These are phyloP conservation scores for Brachynemurus nebulosus DNA, from an alignment of 2,888 invertebrate genomes.

Conservation along the genomic window DNA sequence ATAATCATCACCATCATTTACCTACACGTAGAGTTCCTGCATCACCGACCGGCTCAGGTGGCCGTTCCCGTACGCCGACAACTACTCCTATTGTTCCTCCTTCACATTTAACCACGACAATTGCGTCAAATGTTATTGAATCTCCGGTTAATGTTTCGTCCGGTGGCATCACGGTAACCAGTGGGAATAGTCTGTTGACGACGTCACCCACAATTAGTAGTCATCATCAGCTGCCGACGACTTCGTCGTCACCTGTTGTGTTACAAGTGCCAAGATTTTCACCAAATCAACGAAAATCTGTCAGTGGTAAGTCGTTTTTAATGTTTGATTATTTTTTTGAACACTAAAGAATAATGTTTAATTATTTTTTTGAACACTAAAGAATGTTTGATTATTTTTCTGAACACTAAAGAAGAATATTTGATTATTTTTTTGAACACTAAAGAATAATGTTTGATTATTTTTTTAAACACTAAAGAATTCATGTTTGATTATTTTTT, in stretches of 20 bases:
- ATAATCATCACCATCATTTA: not conserved
- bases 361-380: too few species aligned
- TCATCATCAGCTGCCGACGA: not conserved
- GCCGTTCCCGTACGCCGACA: not conserved
- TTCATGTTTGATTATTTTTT: too few species aligned
- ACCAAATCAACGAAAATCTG: conserved; percentile 21
- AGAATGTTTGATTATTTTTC: too few species aligned
- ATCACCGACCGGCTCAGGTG: not conserved
- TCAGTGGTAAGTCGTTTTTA: not conserved
- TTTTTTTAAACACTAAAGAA: too few species aligned
- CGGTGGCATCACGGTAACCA: not conserved
- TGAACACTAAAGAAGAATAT: too few species aligned
- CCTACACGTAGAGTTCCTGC: not conserved
- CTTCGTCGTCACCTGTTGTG: conserved; percentile 31
- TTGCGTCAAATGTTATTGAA: not conserved
- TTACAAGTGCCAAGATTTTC: conserved; percentile 42
- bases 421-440: too few species aligned
- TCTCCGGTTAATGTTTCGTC: too few species aligned
- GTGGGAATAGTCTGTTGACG: too few species aligned
- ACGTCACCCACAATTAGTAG: not conserved
- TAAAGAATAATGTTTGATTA: too few species aligned
- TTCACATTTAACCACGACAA: not conserved
- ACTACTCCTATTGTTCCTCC: not conserved
- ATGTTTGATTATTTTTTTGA: too few species aligned
- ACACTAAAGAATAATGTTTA: too few species aligned